Evolutionary conservation across 2,797 vertebrate genomes (phyloP).

Genomic region (Epinephelus coioides): DNA sequence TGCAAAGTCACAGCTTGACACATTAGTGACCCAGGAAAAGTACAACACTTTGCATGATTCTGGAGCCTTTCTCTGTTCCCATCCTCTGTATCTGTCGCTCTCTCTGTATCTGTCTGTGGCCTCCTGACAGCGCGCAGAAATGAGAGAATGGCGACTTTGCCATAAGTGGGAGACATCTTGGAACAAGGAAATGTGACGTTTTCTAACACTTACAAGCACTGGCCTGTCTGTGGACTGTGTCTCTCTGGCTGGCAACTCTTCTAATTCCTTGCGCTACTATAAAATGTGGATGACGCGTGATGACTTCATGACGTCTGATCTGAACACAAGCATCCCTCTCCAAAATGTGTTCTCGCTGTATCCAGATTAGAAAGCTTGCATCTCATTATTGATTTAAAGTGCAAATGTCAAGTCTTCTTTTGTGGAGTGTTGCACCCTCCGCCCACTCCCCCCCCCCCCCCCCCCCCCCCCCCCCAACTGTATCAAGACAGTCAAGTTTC

Average conservation of each 20-base stretch:
- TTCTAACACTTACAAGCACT: slow-evolving; percentile 48
- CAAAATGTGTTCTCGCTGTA: slow-evolving; percentile 27
- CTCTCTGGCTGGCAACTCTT: neutral
- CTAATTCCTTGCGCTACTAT: neutral
- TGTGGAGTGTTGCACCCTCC: slow-evolving; percentile 62
- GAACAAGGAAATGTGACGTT: slow-evolving; percentile 64
- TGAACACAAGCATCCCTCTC: slow-evolving; percentile 22
- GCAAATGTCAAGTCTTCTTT: slow-evolving; percentile 65
- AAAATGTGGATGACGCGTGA: slow-evolving; percentile 39
- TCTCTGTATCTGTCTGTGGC: slow-evolving; percentile 14
- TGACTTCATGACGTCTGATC: slow-evolving; percentile 18
- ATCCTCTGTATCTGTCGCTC: neutral
- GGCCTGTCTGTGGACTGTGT: slow-evolving; percentile 3
- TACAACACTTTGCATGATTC: slow-evolving; percentile 71
- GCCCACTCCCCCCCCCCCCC: slow-evolving; percentile 49
- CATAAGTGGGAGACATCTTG: slow-evolving; percentile 55
- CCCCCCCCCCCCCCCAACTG: slow-evolving; percentile 14
- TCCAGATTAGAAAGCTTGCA: slow-evolving; percentile 45
- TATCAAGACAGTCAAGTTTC: slow-evolving; percentile 52
- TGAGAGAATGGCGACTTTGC: slow-evolving; percentile 19
- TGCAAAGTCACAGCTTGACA: slow-evolving; percentile 25
- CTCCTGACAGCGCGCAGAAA: slow-evolving; percentile 23
- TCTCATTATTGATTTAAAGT: slow-evolving; percentile 50
- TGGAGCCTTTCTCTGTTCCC: slow-evolving; percentile 31
- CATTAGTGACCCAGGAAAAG: slow-evolving; percentile 63